Percentiles rank a stretch among this genome's conserved stretches.
These are phyloP conservation scores for Characodon lateralis DNA, from an alignment of 2,797 vertebrate genomes.

Conservation along the genomic window DNA sequence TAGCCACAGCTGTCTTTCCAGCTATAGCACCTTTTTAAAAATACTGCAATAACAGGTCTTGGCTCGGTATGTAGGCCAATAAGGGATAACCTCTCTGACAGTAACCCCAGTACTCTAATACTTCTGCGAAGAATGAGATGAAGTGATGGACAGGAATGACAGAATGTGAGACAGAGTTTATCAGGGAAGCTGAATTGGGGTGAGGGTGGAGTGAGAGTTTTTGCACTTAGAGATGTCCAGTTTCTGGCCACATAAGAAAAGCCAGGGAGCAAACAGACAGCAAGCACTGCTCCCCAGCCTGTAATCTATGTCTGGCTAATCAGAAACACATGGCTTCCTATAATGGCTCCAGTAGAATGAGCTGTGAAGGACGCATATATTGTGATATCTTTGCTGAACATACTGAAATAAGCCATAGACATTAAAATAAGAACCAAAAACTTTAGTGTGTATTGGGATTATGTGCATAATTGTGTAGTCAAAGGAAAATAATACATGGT, in stretches of 20 bases:
- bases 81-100: slow-evolving; percentile 16
- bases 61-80: slow-evolving; percentile 40
- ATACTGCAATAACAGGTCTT: slow-evolving; percentile 29
- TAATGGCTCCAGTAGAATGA: slow-evolving; percentile 74
- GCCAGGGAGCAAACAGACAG: slow-evolving; percentile 62
- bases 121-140: slow-evolving; percentile 7
- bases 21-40: slow-evolving; percentile 19
- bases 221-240: slow-evolving; percentile 67
- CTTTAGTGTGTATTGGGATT: not conserved
- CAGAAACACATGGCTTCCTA: slow-evolving; percentile 80
- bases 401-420: slow-evolving; percentile 29
- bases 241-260: slow-evolving; percentile 71
- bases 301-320: slow-evolving; percentile 80
- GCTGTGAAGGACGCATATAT: slow-evolving; percentile 48
- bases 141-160: slow-evolving; percentile 29
- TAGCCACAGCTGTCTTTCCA: slow-evolving; percentile 31
- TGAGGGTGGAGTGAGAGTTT: slow-evolving; percentile 26
- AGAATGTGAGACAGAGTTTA: slow-evolving; percentile 47
- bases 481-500: not conserved
- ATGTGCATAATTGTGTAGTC: not conserved
- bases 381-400: slow-evolving; percentile 1
- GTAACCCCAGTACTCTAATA: slow-evolving; percentile 37
- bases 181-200: slow-evolving; percentile 34
- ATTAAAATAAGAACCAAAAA: slow-evolving; percentile 15
- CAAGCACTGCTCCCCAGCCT: slow-evolving; percentile 71